phyloP scores from a whole-genome alignment of 2,888 invertebrate species.

The Agriopis marginaria region DNA sequence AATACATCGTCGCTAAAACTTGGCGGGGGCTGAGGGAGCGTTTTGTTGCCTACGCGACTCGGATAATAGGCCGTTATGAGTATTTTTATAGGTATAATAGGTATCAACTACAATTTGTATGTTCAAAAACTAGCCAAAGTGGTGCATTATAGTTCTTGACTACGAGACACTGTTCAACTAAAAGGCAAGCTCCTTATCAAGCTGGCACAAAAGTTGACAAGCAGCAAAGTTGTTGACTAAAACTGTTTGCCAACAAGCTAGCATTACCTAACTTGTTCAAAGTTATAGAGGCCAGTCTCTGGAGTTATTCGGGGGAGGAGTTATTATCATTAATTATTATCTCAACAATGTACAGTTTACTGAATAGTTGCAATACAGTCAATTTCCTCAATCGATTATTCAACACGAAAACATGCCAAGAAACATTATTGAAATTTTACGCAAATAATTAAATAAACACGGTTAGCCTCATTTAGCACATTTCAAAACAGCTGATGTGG shows the following conservation, averaged over 20 bases:
- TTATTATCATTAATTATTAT: conserved; percentile 17
- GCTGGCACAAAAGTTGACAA: conserved; percentile 26
- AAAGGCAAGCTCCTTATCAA: conserved; percentile 28
- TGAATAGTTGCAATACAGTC: neutral
- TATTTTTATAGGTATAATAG: no score
- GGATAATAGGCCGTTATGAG: no score
- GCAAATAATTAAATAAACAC: no score
- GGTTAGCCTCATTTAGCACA: no score
- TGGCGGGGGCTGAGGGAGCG: no score
- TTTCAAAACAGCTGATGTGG: no score
- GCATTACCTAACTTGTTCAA: conserved; percentile 34
- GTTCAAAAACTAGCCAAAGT: no score
- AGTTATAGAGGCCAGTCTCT: conserved; percentile 19
- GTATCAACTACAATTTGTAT: no score
- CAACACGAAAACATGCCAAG: neutral
- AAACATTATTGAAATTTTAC: neutral
- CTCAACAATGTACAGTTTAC: conserved; percentile 9
- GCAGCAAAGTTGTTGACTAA: conserved; percentile 15
- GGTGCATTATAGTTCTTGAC: neutral
- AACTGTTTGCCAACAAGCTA: conserved; percentile 20
- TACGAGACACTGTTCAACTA: conserved; percentile 13
- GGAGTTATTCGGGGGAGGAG: neutral
- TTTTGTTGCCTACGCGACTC: no score
- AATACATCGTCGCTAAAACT: no score
- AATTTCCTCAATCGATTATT: neutral